Evolutionary conservation across 2,797 vertebrate species (phyloP).

Genomic region (Botia kubotai): DNA sequence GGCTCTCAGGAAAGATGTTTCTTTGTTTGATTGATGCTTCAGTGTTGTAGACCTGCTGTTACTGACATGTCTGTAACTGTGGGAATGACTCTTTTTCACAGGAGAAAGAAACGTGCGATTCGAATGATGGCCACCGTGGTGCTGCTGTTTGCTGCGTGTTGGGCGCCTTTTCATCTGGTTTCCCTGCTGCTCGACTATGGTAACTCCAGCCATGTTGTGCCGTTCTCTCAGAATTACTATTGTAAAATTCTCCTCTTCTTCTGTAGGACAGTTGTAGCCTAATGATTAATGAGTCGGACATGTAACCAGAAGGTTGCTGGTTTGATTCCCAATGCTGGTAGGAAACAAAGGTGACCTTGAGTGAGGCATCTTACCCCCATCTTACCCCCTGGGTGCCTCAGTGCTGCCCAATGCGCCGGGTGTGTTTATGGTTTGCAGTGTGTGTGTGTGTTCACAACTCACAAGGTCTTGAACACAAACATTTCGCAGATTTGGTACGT

Average conservation of each 20-base stretch:
- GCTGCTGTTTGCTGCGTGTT: conserved; percentile 63
- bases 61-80: background rate
- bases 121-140: conserved; percentile 67
- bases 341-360: too few species aligned
- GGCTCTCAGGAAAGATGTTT: background rate
- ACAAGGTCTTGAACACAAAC: background rate
- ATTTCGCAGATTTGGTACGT: background rate
- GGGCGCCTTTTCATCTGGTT: conserved; percentile 65
- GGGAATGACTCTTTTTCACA: conserved; percentile 31
- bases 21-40: conserved; percentile 3
- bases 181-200: conserved; percentile 64
- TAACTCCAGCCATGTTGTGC: conserved; percentile 31
- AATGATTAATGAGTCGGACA: too few species aligned
- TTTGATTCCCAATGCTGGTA: too few species aligned
- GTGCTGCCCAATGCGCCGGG: too few species aligned
- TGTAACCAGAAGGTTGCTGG: too few species aligned
- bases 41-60: background rate
- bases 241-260: background rate
- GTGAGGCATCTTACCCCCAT: too few species aligned
- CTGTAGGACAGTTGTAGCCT: too few species aligned
- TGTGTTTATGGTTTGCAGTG: too few species aligned
- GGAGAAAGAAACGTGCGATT: conserved; percentile 63
- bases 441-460: background rate
- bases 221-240: background rate
- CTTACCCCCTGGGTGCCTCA: too few species aligned